phyloP scores from a whole-genome alignment of 1,140 invertebrate genomes.

The Phymorhynchus buccinoides region DNA sequence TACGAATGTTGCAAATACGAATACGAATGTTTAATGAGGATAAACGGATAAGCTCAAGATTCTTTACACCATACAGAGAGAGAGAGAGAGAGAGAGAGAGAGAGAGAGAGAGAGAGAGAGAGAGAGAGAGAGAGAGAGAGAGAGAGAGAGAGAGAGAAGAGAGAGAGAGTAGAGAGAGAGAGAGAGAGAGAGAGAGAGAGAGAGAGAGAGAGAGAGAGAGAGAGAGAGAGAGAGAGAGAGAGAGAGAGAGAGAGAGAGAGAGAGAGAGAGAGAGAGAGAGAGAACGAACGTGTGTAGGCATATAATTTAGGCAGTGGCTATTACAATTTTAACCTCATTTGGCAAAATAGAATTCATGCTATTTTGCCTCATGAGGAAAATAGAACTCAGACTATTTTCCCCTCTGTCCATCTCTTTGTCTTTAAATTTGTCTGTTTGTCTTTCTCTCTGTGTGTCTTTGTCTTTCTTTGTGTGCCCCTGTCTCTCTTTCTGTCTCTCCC shows the following conservation, averaged over 20 bases:
- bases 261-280: neutral
- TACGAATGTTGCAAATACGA: too few relatives aligned
- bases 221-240: slow-evolving; percentile 13
- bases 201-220: neutral
- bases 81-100: neutral
- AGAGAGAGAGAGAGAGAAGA: neutral
- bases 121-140: neutral
- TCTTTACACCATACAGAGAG: too few relatives aligned
- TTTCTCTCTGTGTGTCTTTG: too few relatives aligned
- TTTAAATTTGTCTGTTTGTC: too few relatives aligned
- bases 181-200: neutral
- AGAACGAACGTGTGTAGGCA: too few relatives aligned
- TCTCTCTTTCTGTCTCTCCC: too few relatives aligned
- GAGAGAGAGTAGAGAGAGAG: neutral
- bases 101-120: neutral
- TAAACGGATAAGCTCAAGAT: too few relatives aligned
- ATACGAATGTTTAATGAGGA: too few relatives aligned
- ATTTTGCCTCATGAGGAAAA: too few relatives aligned
- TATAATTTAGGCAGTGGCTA: neutral
- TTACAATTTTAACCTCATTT: neutral
- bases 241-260: neutral
- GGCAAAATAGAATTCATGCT: too few relatives aligned
- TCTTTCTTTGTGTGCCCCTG: too few relatives aligned
- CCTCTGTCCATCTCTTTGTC: neutral
- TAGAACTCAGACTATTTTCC: too few relatives aligned